Percentiles rank a stretch among this genome's conserved stretches.
These are phyloP conservation scores for Dorcus hopei DNA, from an alignment of 2,888 invertebrate genomes.

Conservation along the genomic window DNA sequence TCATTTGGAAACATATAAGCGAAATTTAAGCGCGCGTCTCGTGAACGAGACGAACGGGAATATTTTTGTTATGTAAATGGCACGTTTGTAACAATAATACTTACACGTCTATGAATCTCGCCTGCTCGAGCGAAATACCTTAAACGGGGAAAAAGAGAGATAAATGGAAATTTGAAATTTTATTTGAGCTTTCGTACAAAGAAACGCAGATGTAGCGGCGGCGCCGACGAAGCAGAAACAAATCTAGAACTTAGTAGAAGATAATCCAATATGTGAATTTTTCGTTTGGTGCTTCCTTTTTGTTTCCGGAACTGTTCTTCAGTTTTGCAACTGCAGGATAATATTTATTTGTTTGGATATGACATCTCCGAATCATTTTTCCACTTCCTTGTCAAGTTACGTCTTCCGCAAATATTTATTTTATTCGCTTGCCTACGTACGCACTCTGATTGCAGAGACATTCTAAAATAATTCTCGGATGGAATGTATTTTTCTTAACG, in stretches of 20 bases:
- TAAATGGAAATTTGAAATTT: constrained; percentile 9
- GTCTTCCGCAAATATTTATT: constrained; percentile 31
- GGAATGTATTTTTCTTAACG: no score
- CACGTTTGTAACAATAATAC: background rate
- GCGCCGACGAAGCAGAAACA: constrained; percentile 24
- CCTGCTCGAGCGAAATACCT: constrained; percentile 11
- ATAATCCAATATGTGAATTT: constrained; percentile 42
- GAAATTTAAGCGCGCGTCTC: no score
- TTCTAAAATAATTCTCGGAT: no score
- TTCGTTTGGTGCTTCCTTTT: constrained; percentile 34
- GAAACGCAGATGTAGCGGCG: constrained; percentile 19
- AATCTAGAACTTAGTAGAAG: constrained; percentile 26
- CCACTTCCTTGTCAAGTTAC: constrained; percentile 31
- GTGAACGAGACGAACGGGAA: no score
- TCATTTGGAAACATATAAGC: no score
- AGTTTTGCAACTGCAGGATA: constrained; percentile 26
- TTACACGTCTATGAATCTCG: constrained; percentile 6
- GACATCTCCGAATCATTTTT: constrained; percentile 38
- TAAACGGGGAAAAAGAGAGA: background rate
- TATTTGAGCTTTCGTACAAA: constrained; percentile 8
- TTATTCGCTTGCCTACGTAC: constrained; percentile 3
- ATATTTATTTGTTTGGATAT: constrained; percentile 39
- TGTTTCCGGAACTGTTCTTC: constrained; percentile 28
- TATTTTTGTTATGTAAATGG: background rate
- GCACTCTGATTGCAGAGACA: background rate